A percentile compares a stretch with the other conserved stretches of the same genome.
These are phyloP conservation scores for Stegophylla sp. DNA, from an alignment of 2,888 invertebrate genomes.

Conservation along the genomic window DNA sequence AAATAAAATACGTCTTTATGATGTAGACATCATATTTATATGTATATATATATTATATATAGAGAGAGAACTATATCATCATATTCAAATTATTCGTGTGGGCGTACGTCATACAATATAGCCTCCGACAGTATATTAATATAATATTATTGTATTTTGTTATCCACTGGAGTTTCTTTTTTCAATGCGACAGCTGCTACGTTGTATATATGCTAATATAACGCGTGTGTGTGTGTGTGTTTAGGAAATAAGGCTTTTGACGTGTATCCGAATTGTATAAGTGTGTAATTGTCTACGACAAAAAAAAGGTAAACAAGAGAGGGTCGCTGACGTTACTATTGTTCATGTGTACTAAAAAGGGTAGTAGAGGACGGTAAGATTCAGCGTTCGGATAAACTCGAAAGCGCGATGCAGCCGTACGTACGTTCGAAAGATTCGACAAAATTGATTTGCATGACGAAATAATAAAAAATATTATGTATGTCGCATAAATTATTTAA, in stretches of 20 bases:
- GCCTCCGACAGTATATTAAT: no score
- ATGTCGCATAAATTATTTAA: conserved; percentile 35
- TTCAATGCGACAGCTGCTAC: no score
- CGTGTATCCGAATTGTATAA: neutral
- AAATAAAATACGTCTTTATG: neutral
- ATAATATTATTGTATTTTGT: no score
- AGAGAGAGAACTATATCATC: no score
- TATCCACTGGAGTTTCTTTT: no score
- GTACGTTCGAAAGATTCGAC: conserved; percentile 38
- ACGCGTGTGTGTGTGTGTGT: neutral
- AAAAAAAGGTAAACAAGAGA: conserved; percentile 24
- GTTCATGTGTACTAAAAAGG: neutral
- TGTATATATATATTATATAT: neutral
- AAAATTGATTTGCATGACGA: conserved; percentile 38
- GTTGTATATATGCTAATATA: no score
- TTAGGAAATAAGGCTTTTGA: neutral
- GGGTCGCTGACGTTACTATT: neutral
- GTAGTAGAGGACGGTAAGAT: neutral
- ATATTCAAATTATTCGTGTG: no score
- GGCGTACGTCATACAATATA: no score
- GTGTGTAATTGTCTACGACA: conserved; percentile 2
- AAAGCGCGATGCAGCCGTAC: conserved; percentile 36
- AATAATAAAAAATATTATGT: conserved; percentile 34
- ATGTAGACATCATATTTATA: neutral
- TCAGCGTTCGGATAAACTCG: conserved; percentile 20